Evolutionary conservation across 2,888 invertebrate genomes (phyloP), one percentile per base, ranked within the genome.

Genomic region (Drosophila villosipedis): DNA sequence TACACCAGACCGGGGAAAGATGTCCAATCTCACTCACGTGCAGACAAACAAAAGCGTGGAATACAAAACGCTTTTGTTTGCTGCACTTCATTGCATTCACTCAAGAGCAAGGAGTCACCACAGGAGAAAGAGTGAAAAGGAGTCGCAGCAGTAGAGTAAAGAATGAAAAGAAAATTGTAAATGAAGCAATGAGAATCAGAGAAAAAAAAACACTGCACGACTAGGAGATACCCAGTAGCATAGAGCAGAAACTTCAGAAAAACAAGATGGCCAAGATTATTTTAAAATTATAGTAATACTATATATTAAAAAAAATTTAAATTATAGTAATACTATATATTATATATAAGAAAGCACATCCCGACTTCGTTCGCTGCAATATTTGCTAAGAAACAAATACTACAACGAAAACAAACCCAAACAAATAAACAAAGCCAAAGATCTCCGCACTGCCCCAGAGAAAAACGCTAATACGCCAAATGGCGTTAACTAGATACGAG

Each of bases 51-150:
- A 84, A 84, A 78, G 84, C 68, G 62, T 68, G 70, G 65, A 76
- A 79, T 80, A 73, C 69, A 78, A 78, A 80, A 75, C 65, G 54
- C 76, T 83, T 87, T 84, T 87, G 82, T 87, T 84, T 76, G 70
- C 75, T 75, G 74, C 82, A 85, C 89, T 86, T 88, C 85, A 86
- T 88, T 85, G 88, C 88, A 82, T 70, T 83, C 70, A 59, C 68
- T 71, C 59, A 53, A 60, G 78, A 78, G 64, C 22, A 58, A 25
- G 47, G 47, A 47, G 47, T 47, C 47, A 41, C 54, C 30, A 57
- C 33, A 54, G 54, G 41, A 25, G 37, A 6, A 30, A 28, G 35
- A 5, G 25, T 53, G 59, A 31, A 22, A 33, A 37, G 31, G 31
- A 49, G 50, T 35, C 41, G 41, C 41, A n/a, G n/a, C 41, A 12